A percentile compares a stretch with the other conserved stretches of the same genome.
phyloP scores from a whole-genome alignment of 2,113 vertebrate species.

The Argyrosomus japonicus region DNA sequence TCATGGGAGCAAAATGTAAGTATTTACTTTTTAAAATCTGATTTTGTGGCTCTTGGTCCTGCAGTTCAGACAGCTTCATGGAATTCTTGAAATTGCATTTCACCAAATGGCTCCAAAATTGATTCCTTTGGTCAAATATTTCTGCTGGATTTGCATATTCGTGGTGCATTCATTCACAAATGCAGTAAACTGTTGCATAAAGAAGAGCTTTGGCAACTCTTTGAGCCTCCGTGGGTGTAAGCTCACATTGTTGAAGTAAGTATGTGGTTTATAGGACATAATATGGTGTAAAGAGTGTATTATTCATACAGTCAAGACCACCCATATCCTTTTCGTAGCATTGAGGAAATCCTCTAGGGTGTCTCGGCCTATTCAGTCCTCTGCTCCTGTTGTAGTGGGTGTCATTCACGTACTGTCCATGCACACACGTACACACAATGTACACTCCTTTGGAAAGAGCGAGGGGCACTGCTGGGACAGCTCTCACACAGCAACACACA shows the following conservation, averaged over 20 bases:
- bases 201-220: conserved; percentile 29
- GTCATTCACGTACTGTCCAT: conserved; percentile 35
- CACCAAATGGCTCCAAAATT: conserved; percentile 28
- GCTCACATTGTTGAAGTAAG: conserved; percentile 30
- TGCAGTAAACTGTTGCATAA: conserved; percentile 41
- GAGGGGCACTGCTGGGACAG: conserved; percentile 48
- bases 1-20: not conserved
- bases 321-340: conserved; percentile 58
- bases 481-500: conserved; percentile 28
- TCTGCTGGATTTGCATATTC: conserved; percentile 20
- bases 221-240: conserved; percentile 25
- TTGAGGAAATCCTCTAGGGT: conserved; percentile 66
- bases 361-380: conserved; percentile 49
- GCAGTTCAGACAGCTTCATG: not conserved
- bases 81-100: conserved; percentile 21
- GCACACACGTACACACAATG: conserved; percentile 29
- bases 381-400: conserved; percentile 46
- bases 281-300: conserved; percentile 48
- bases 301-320: conserved; percentile 56
- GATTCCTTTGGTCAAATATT: conserved; percentile 43
- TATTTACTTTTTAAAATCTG: conserved; percentile 4
- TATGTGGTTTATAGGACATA: conserved; percentile 28
- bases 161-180: conserved; percentile 65
- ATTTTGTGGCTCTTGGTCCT: not conserved
- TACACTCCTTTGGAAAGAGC: conserved; percentile 28